Evolutionary conservation across 1,140 invertebrate species (phyloP), one percentile per base, ranked within the genome.

Genomic region (Drosophila funebris): DNA sequence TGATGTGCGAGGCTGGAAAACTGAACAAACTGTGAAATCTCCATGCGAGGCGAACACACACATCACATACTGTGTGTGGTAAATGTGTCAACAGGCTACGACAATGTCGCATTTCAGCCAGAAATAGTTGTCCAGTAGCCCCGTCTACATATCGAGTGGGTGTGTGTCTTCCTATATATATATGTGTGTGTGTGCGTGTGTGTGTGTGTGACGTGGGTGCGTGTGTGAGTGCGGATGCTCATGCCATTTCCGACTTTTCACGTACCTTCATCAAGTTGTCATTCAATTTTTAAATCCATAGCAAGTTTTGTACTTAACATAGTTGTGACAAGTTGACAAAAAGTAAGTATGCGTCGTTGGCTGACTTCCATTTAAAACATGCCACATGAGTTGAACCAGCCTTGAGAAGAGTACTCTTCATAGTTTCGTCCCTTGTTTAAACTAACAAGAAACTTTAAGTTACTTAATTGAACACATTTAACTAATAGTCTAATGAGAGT

Each of bases 281-380:
- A 88, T 88, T 88, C 83, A 88, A 88, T 88, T 88, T 88, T 88
- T 88, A 88, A 88, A 88, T 88, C 83, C 83, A 88, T 88, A 71
- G 84, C 83, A 88, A 83, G 82, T 87, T 88, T 87, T 82, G 78
- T 87, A 88, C 83, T 88, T 88, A 87, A 88, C 83, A 88, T 88
- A 88, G 83, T 88, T 88, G 83, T 88, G 83, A 82, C 83, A 88
- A 78, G 71, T 82, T 87, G 82, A 87, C 82, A 87, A 87, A 88
- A 80, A 78, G 67, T 61, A 82, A 78, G 78, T 76, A 78, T 57
- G 66, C 81, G 8, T 33, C 31, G 61, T 60, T 61, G 57, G 56
- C 73, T 73, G 80, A 44, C 61, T 79, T 74, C 80, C 80, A 85
- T 84, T 85, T 74, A 80, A 73, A 74, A 84, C 81, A 68, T 85